phyloP scores from a whole-genome alignment of 2,797 vertebrate genomes.

The Steatocranus sp. region DNA sequence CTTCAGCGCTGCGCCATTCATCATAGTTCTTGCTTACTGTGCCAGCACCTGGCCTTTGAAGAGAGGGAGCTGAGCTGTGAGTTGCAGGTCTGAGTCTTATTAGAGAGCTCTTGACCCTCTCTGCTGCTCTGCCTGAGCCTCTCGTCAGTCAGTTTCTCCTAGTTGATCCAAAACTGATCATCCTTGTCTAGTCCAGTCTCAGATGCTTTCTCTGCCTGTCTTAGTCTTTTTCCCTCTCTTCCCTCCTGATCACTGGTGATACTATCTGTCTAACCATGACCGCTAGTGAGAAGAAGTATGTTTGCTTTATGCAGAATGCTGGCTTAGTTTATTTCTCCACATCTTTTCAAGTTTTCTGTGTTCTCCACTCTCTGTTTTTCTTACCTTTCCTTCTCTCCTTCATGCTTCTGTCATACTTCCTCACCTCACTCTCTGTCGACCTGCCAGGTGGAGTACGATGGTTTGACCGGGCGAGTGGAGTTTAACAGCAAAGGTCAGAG shows the following conservation, averaged over 20 bases:
- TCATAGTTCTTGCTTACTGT: constrained; percentile 56
- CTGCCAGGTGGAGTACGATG: constrained; percentile 88
- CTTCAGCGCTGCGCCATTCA: constrained; percentile 47
- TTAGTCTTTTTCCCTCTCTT: neutral
- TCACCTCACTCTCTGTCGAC: constrained; percentile 1
- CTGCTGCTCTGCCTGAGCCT: constrained; percentile 40
- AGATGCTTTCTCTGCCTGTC: constrained; percentile 15
- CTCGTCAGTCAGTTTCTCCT: constrained; percentile 27
- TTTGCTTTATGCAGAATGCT: neutral
- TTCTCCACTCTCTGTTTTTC: neutral
- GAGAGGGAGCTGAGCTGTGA: constrained; percentile 37
- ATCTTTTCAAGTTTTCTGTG: neutral
- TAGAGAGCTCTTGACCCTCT: constrained; percentile 45
- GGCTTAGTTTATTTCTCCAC: neutral
- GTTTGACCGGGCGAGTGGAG: constrained; percentile 87
- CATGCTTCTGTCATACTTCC: neutral
- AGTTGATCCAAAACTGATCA: constrained; percentile 41
- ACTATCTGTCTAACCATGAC: constrained; percentile 3
- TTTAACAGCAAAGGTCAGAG: constrained; percentile 97
- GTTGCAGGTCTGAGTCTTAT: constrained; percentile 55
- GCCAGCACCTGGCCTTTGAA: constrained; percentile 53
- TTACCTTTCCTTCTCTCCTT: neutral
- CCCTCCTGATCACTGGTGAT: constrained; percentile 4
- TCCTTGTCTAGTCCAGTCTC: constrained; percentile 17
- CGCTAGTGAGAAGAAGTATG: neutral